Percentiles rank a stretch among this genome's conserved stretches.
phyloP scores from a whole-genome alignment of 2,797 vertebrate genomes.

The Manis javanica region DNA sequence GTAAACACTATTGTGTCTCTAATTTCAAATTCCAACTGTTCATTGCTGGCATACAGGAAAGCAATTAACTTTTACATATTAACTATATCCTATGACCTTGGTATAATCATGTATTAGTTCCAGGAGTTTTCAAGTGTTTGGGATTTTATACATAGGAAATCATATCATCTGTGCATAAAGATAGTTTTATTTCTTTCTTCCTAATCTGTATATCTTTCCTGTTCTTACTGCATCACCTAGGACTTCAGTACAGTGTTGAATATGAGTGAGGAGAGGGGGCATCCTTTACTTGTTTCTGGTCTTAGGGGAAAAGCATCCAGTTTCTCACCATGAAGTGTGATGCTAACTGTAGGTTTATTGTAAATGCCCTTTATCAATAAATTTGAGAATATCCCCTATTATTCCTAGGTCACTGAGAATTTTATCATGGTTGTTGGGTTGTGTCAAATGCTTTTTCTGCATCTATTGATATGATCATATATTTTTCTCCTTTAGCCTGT shows the following conservation, averaged over 20 bases:
- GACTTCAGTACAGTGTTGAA: neutral
- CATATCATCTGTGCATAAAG: neutral
- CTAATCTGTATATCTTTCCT: neutral
- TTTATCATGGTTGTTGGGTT: neutral
- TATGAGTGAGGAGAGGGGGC: neutral
- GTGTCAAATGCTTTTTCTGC: neutral
- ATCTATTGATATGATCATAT: neutral
- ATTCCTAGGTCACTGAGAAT: neutral
- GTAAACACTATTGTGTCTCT: neutral
- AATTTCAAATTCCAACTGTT: neutral
- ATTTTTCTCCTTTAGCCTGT: neutral
- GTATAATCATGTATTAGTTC: neutral
- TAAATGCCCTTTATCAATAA: neutral
- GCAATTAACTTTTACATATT: neutral
- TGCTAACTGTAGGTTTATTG: neutral
- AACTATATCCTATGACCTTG: neutral
- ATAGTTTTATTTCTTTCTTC: neutral
- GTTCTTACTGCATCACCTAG: neutral
- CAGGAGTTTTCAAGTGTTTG: neutral
- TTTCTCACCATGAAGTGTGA: neutral
- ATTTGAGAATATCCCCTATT: neutral
- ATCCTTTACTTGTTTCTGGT: neutral
- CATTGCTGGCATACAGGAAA: neutral
- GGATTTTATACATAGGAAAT: neutral
- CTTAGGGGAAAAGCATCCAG: neutral